These are phyloP conservation scores for Pygocentrus nattereri DNA, from an alignment of 2,797 vertebrate species.

Conservation along the genomic window DNA sequence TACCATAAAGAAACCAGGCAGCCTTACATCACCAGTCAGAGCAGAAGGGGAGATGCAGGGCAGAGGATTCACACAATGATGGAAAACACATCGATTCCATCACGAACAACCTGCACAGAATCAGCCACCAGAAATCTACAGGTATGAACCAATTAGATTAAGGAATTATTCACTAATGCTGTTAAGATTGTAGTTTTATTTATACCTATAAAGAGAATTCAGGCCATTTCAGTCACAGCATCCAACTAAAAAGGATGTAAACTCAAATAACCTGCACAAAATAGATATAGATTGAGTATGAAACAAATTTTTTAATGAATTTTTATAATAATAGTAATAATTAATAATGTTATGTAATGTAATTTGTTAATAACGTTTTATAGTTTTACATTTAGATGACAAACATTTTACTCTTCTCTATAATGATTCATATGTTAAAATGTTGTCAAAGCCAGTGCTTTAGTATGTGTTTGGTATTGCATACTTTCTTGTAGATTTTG, in stretches of 20 bases:
- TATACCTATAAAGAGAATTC: background rate
- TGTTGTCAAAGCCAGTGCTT: too few species aligned
- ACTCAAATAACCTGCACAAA: background rate
- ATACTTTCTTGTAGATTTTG: too few species aligned
- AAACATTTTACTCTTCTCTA: too few species aligned
- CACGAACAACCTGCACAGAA: slow-evolving; percentile 64
- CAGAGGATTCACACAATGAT: slow-evolving; percentile 22
- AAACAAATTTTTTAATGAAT: background rate
- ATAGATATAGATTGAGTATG: background rate
- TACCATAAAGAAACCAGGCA: slow-evolving; percentile 81
- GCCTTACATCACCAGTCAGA: slow-evolving; percentile 66
- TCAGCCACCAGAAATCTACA: slow-evolving; percentile 60
- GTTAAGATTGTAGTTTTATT: background rate
- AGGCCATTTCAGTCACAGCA: background rate
- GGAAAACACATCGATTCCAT: slow-evolving; percentile 46
- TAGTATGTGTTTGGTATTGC: too few species aligned
- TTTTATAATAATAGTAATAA: too few species aligned
- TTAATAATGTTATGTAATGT: too few species aligned
- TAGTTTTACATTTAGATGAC: too few species aligned
- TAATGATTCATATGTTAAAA: too few species aligned
- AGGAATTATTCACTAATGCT: background rate
- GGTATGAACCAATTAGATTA: slow-evolving; percentile 51
- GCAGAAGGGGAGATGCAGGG: slow-evolving; percentile 30
- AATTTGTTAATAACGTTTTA: too few species aligned
- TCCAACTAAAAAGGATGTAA: background rate